Conservation (phyloP, 1,140 invertebrate species). For the Drosophila trapezifrons region DNA sequence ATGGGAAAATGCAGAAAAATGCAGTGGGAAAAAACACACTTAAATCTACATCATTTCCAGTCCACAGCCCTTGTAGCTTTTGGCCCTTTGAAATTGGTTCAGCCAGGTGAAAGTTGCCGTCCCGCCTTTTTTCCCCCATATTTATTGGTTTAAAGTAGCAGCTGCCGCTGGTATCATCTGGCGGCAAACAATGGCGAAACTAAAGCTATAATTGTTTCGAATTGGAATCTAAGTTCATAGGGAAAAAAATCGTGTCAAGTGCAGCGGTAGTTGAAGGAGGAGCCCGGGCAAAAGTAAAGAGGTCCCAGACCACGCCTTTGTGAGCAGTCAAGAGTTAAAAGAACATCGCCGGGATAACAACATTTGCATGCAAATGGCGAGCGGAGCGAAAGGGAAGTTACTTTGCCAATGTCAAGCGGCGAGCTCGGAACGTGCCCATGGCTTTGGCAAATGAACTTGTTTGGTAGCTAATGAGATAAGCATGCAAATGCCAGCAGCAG, state of each 20-base stretch:
- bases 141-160: slow-evolving; percentile 42
- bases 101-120: slow-evolving; percentile 44
- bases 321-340: slow-evolving; percentile 63
- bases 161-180: slow-evolving; percentile 40
- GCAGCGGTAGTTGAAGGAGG: slow-evolving; percentile 24
- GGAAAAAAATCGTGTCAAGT: slow-evolving; percentile 69
- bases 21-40: slow-evolving; percentile 66
- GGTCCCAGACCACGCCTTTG: slow-evolving; percentile 37
- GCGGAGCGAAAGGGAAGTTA: slow-evolving; percentile 23
- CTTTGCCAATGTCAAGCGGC: slow-evolving; percentile 52
- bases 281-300: slow-evolving; percentile 6
- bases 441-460: slow-evolving; percentile 73
- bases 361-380: slow-evolving; percentile 73
- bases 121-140: neutral
- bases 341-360: slow-evolving; percentile 50
- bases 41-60: slow-evolving; percentile 81
- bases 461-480: slow-evolving; percentile 78
- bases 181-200: slow-evolving; percentile 35
- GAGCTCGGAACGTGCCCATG: slow-evolving; percentile 48
- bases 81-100: slow-evolving; percentile 38
- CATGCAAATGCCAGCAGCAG: slow-evolving; percentile 61
- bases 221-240: too few species aligned
- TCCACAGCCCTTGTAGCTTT: slow-evolving; percentile 38
- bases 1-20: slow-evolving; percentile 56
- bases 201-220: slow-evolving; percentile 53